Evolutionary conservation across 2,113 vertebrate species (phyloP).

Genomic region (Cyphomyrus plagiostoma): DNA sequence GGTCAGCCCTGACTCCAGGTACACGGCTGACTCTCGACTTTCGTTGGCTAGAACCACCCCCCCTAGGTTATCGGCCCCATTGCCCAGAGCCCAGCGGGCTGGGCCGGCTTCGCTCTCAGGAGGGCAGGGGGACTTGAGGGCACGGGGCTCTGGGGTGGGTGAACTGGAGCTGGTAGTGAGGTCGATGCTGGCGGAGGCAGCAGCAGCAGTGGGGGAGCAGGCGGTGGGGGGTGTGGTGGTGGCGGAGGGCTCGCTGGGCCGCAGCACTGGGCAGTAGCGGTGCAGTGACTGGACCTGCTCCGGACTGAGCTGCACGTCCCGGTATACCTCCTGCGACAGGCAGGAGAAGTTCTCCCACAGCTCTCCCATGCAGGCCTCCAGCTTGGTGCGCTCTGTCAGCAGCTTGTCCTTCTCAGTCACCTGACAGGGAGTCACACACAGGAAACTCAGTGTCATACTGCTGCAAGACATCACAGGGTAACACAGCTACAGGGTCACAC

Average conservation of each 20-base stretch:
- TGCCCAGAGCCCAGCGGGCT: conserved; percentile 53
- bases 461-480: neutral
- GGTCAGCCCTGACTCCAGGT: conserved; percentile 67
- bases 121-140: conserved; percentile 63
- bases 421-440: conserved; percentile 48
- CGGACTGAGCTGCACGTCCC: conserved; percentile 87
- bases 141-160: conserved; percentile 69
- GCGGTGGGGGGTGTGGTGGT: conserved; percentile 41
- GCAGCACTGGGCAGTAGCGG: conserved; percentile 88
- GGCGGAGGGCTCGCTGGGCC: conserved; percentile 63
- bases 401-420: conserved; percentile 96
- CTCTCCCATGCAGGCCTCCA: conserved; percentile 97
- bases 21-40: conserved; percentile 63
- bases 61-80: conserved; percentile 43
- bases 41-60: conserved; percentile 51
- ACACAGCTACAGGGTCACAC: neutral
- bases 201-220: conserved; percentile 40
- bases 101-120: conserved; percentile 68
- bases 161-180: conserved; percentile 58
- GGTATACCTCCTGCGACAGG: conserved; percentile 94
- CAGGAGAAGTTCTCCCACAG: conserved; percentile 97
- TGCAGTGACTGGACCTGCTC: conserved; percentile 94
- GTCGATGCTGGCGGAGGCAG: conserved; percentile 66
- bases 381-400: conserved; percentile 91
- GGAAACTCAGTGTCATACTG: neutral